These are phyloP conservation scores for Plutomurus gul DNA, from an alignment of 1,140 invertebrate genomes.

Conservation along the genomic window DNA sequence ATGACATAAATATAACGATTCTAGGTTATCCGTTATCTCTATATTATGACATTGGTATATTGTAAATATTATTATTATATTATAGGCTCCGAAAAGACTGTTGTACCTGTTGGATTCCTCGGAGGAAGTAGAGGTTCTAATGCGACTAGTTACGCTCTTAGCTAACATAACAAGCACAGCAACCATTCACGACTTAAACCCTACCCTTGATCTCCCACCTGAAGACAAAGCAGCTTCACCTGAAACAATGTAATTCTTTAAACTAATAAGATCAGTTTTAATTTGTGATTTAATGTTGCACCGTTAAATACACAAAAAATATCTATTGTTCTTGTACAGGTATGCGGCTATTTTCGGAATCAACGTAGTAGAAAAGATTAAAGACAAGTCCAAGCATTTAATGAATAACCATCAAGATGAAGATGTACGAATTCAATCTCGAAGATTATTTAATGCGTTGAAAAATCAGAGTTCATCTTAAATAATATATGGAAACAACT, in stretches of 20 bases:
- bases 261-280: background rate
- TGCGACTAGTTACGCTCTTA: constrained; percentile 64
- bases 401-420: constrained; percentile 61
- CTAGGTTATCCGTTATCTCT: too few relatives aligned
- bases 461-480: constrained; percentile 25
- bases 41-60: too few relatives aligned
- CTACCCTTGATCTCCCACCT: constrained; percentile 60
- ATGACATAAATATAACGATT: too few relatives aligned
- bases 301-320: too few relatives aligned
- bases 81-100: constrained; percentile 63
- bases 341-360: constrained; percentile 63
- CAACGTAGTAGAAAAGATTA: constrained; percentile 59
- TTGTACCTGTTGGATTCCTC: constrained; percentile 60
- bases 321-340: constrained; percentile 55
- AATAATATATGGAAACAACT: background rate
- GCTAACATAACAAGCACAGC: constrained; percentile 62
- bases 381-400: constrained; percentile 60
- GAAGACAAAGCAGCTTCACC: constrained; percentile 66
- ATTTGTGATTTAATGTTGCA: too few relatives aligned
- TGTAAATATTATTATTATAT: constrained; percentile 15
- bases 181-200: constrained; percentile 59
- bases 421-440: constrained; percentile 60
- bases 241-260: constrained; percentile 63
- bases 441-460: constrained; percentile 51
- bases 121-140: constrained; percentile 61